phyloP scores from a whole-genome alignment of 2,113 vertebrate species.

The Ceyx cyanopectus region DNA sequence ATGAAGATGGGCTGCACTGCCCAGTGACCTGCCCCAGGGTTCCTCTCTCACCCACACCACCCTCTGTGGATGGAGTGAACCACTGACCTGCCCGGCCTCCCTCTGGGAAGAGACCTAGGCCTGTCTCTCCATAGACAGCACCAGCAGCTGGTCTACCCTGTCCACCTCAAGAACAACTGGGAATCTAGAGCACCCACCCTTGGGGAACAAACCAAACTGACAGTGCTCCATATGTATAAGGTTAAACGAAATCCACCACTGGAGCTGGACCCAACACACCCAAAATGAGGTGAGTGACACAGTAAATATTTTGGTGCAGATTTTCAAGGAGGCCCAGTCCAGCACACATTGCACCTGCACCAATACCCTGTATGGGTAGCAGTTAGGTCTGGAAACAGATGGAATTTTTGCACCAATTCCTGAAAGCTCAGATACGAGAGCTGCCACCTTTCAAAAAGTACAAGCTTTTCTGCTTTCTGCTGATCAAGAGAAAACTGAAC shows the following conservation, averaged over 20 bases:
- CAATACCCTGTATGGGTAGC: accelerated
- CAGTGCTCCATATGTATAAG: accelerated
- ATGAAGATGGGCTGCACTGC: not conserved
- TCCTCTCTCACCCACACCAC: not conserved
- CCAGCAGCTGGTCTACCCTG: not conserved
- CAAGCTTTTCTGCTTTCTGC: not conserved
- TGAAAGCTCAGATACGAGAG: not conserved
- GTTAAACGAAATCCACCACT: not conserved
- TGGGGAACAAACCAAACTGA: accelerated
- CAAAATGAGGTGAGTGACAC: not conserved
- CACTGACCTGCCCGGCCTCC: accelerated
- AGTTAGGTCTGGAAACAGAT: not conserved
- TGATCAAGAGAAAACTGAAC: not conserved
- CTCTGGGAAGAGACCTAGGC: not conserved
- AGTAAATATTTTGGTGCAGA: not conserved
- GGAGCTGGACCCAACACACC: not conserved
- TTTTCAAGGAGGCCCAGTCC: not conserved
- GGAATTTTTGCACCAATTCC: not conserved
- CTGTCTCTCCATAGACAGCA: not conserved
- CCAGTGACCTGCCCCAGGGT: not conserved
- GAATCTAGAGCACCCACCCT: too few species aligned
- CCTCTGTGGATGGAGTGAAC: not conserved
- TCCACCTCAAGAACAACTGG: not conserved
- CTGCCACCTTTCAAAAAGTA: not conserved
- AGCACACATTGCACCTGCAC: accelerated